A percentile compares a stretch with the other conserved stretches of the same genome.
These are phyloP conservation scores for Gnathonemus longibarbis DNA, from an alignment of 2,113 vertebrate species.

Conservation along the genomic window DNA sequence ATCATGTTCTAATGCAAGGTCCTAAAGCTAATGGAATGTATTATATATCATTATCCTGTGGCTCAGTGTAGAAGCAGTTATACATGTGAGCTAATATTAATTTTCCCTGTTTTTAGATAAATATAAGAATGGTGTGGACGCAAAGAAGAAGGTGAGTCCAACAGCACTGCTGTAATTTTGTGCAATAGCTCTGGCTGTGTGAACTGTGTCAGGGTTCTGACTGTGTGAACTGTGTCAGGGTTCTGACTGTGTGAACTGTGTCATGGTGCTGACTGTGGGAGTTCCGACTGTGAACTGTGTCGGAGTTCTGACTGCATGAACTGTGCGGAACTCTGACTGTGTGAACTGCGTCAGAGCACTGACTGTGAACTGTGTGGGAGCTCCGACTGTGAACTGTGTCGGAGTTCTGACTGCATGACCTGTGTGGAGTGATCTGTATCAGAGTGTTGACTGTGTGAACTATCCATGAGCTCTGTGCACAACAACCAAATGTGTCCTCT, in stretches of 20 bases:
- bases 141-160: slow-evolving; percentile 45
- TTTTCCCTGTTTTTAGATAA: slow-evolving; percentile 36
- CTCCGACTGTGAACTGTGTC: not conserved
- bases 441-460: not conserved
- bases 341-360: not conserved
- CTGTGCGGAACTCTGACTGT: not conserved
- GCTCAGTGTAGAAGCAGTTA: not conserved
- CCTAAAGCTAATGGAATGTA: not conserved
- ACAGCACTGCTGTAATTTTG: not conserved
- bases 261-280: too few relatives aligned
- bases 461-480: not conserved
- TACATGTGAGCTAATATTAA: not conserved
- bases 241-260: not conserved
- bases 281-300: not conserved
- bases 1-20: not conserved
- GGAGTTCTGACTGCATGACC: not conserved
- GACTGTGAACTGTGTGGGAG: not conserved
- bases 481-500: too few relatives aligned
- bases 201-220: not conserved
- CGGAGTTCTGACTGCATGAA: not conserved
- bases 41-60: not conserved
- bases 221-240: not conserved
- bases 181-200: not conserved
- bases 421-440: not conserved
- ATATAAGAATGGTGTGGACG: slow-evolving; percentile 39